These are phyloP conservation scores for Enteromius argenteus DNA, from an alignment of 2,797 vertebrate species.

Conservation along the genomic window DNA sequence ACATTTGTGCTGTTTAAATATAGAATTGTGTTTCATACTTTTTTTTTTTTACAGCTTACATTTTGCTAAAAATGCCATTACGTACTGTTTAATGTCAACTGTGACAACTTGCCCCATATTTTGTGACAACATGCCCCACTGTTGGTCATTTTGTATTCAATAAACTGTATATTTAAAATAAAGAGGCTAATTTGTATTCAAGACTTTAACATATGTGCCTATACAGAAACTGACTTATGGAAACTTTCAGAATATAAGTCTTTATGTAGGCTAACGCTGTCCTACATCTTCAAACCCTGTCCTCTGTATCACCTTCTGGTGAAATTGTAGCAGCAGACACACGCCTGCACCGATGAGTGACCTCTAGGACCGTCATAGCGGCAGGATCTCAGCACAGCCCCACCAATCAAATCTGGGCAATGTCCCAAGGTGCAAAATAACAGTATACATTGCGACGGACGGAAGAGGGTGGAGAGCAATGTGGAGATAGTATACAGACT, in stretches of 20 bases:
- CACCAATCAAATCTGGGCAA: conserved; percentile 37
- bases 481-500: conserved; percentile 12
- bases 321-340: conserved; percentile 1
- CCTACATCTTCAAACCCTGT: conserved; percentile 22
- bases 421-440: conserved; percentile 39
- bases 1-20: neutral
- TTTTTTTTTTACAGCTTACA: neutral
- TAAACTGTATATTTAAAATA: neutral
- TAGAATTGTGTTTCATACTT: neutral
- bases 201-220: neutral
- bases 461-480: conserved; percentile 36
- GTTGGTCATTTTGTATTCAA: neutral
- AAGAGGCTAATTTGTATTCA: neutral
- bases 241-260: neutral
- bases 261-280: neutral
- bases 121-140: neutral
- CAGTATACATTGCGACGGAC: conserved; percentile 43
- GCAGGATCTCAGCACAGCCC: conserved; percentile 18
- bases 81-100: neutral
- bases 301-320: conserved; percentile 22
- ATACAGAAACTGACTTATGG: neutral
- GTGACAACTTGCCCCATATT: neutral
- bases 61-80: neutral
- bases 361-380: conserved; percentile 16
- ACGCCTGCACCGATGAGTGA: neutral